Evolutionary conservation across 1,140 invertebrate species (phyloP).

Genomic region (Triops longicaudatus): DNA sequence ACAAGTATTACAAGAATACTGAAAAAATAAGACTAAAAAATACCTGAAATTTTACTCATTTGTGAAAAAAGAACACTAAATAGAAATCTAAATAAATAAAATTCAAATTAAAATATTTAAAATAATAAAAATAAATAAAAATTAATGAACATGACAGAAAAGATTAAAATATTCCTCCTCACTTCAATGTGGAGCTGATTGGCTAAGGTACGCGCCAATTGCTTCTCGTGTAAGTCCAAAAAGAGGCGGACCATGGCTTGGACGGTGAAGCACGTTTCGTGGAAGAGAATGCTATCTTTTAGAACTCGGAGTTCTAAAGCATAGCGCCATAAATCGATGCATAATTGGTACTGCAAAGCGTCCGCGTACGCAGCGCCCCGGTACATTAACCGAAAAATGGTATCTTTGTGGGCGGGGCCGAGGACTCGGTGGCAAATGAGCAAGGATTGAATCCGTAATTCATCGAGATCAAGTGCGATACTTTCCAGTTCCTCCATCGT

Average conservation of each 20-base stretch:
- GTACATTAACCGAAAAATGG: conserved; percentile 49
- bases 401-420: conserved; percentile 56
- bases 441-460: conserved; percentile 69
- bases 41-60: too few relatives aligned
- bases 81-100: too few relatives aligned
- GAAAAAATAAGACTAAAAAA: too few relatives aligned
- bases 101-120: too few relatives aligned
- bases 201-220: conserved; percentile 44
- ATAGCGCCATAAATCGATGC: conserved; percentile 74
- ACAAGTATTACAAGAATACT: too few relatives aligned
- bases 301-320: conserved; percentile 66
- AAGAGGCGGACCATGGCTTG: conserved; percentile 68
- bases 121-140: too few relatives aligned
- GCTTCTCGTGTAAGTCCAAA: conserved; percentile 63
- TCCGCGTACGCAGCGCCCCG: conserved; percentile 80
- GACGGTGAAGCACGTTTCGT: conserved; percentile 70
- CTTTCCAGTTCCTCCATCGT: conserved; percentile 59
- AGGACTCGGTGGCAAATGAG: conserved; percentile 73
- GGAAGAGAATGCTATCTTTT: conserved; percentile 59
- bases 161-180: conserved; percentile 28
- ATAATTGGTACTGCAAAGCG: conserved; percentile 68
- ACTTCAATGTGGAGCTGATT: conserved; percentile 44
- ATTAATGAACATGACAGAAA: too few relatives aligned
- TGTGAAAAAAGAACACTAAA: too few relatives aligned
- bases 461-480: conserved; percentile 64